phyloP scores from a whole-genome alignment of 1,140 invertebrate species.

The Anastrepha ludens region DNA sequence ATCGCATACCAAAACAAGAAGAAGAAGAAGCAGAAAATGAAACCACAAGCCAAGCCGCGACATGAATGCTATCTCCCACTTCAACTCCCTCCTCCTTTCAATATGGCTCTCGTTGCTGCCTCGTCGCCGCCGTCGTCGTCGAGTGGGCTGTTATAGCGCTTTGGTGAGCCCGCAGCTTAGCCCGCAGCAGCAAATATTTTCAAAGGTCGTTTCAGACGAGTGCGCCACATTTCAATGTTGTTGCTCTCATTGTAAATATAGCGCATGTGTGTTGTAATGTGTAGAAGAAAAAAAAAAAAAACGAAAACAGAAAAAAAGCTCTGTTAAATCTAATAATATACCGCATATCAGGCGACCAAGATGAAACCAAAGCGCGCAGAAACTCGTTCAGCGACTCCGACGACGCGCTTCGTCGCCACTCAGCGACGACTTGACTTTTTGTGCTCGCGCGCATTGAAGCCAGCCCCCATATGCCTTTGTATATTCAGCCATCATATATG shows the following conservation, averaged over 20 bases:
- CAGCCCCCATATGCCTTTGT: background rate
- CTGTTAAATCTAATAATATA: slow-evolving; percentile 35
- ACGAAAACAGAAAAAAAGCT: background rate
- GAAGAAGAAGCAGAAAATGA: background rate
- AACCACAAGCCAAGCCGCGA: slow-evolving; percentile 26
- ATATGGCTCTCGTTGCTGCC: too few relatives aligned
- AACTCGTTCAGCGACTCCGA: slow-evolving; percentile 43
- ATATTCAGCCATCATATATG: background rate
- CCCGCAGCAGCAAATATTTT: slow-evolving; percentile 54
- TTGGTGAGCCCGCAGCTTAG: background rate
- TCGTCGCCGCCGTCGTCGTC: background rate
- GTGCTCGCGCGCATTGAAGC: background rate
- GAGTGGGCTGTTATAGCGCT: background rate
- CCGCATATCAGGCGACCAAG: background rate
- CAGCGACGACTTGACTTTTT: too few relatives aligned
- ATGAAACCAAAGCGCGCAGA: slow-evolving; percentile 28
- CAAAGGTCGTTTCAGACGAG: slow-evolving; percentile 54
- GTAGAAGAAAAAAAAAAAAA: background rate
- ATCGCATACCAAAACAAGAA: slow-evolving; percentile 17
- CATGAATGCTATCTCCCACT: background rate
- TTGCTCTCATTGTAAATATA: background rate
- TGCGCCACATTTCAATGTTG: slow-evolving; percentile 48
- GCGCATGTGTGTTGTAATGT: background rate
- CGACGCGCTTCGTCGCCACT: background rate
- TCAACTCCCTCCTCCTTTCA: background rate